Conservation (phyloP, 2,888 invertebrate genomes). For the Dyspetes luteomarginatus region DNA sequence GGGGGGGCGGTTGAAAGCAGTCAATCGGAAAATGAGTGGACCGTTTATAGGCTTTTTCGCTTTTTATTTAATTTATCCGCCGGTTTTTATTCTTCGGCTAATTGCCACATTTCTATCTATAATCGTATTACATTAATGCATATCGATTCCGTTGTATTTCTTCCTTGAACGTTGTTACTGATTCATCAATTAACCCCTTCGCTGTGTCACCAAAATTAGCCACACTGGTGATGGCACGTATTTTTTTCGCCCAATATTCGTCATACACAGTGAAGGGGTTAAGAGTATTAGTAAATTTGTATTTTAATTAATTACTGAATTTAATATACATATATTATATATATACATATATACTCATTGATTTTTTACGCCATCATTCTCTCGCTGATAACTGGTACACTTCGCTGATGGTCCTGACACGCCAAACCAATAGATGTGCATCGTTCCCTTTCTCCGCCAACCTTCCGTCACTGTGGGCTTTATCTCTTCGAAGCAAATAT, state of each 20-base stretch:
- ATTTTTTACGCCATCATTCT: background rate
- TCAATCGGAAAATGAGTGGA: slow-evolving; percentile 9
- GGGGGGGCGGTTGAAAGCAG: slow-evolving; percentile 10
- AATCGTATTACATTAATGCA: too few relatives aligned
- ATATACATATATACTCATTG: background rate
- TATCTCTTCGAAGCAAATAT: slow-evolving; percentile 53
- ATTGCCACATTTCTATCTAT: too few relatives aligned
- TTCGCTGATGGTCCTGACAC: slow-evolving; percentile 46
- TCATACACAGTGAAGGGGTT: too few relatives aligned
- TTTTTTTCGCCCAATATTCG: too few relatives aligned
- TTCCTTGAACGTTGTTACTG: too few relatives aligned
- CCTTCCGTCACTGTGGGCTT: slow-evolving; percentile 29
- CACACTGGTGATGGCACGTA: too few relatives aligned
- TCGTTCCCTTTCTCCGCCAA: background rate
- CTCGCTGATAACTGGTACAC: slow-evolving; percentile 28
- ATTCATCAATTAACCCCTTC: too few relatives aligned
- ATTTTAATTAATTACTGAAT: background rate
- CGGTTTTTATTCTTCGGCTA: too few relatives aligned
- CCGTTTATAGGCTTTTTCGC: background rate
- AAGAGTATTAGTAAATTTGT: too few relatives aligned
- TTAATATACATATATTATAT: background rate
- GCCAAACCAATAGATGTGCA: slow-evolving; percentile 23
- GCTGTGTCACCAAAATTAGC: too few relatives aligned
- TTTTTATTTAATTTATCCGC: background rate
- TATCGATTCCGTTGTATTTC: too few relatives aligned